phyloP scores from a whole-genome alignment of 2,797 vertebrate species.

The Eulemur coronatus region DNA sequence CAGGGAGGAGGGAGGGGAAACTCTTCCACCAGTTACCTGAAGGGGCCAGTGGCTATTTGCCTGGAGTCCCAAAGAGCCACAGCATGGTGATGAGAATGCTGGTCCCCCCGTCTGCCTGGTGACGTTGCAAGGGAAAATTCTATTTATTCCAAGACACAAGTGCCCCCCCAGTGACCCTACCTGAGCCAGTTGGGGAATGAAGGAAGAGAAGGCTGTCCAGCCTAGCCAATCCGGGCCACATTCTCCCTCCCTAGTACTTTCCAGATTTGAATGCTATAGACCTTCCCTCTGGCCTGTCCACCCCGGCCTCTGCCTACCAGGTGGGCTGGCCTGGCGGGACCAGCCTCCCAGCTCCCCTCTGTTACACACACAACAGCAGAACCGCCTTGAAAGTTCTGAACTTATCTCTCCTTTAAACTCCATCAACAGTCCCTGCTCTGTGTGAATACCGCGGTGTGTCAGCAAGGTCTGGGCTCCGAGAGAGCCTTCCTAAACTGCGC shows the following conservation, averaged over 20 bases:
- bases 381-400: neutral
- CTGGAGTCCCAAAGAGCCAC: neutral
- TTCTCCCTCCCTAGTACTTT: neutral
- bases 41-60: neutral
- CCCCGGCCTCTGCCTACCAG: neutral
- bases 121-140: neutral
- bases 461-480: conserved; percentile 29
- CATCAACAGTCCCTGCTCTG: conserved; percentile 58
- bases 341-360: neutral
- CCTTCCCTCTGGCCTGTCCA: neutral
- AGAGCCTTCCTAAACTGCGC: conserved; percentile 28
- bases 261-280: neutral
- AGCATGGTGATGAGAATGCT: rapidly evolving
- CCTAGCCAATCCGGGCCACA: neutral
- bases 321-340: neutral
- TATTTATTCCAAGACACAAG: neutral
- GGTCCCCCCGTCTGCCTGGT: neutral
- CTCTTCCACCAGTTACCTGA: neutral
- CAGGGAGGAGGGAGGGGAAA: neutral
- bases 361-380: neutral
- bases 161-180: neutral
- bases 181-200: neutral
- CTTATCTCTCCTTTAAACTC: conserved; percentile 38
- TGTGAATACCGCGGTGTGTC: neutral
- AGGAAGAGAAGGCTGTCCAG: neutral